These are phyloP conservation scores for Wasmannia auropunctata DNA, from an alignment of 1,140 invertebrate species.

Conservation along the genomic window DNA sequence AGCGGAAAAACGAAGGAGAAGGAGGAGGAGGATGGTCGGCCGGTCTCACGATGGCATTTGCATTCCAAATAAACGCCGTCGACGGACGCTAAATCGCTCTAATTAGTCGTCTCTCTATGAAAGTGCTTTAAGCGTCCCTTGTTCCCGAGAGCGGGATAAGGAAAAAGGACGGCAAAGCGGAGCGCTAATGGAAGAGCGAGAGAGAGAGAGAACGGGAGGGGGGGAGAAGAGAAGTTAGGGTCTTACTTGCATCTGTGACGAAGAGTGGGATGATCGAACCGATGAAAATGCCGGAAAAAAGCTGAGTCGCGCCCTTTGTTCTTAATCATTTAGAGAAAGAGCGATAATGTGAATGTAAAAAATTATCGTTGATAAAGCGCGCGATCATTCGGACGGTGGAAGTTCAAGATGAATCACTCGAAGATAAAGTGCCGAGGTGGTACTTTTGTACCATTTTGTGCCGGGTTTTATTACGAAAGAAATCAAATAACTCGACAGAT, in stretches of 20 bases:
- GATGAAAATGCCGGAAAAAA: constrained; percentile 51
- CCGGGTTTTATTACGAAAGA: background rate
- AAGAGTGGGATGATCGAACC: constrained; percentile 44
- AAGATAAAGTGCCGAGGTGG: background rate
- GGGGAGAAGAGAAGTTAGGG: background rate
- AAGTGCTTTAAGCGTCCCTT: constrained; percentile 73
- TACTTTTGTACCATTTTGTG: background rate
- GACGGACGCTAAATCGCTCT: constrained; percentile 73
- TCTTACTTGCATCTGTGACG: constrained; percentile 36
- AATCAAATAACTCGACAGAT: background rate
- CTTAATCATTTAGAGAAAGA: constrained; percentile 19
- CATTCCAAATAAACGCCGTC: constrained; percentile 73
- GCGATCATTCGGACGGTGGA: background rate
- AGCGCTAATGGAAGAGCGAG: background rate
- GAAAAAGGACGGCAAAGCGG: constrained; percentile 62
- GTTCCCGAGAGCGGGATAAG: constrained; percentile 68
- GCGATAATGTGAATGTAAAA: constrained; percentile 17
- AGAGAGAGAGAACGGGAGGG: too few species aligned
- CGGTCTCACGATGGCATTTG: constrained; percentile 66
- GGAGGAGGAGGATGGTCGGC: constrained; percentile 11
- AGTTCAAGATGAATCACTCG: background rate
- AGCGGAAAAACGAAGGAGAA: constrained; percentile 10
- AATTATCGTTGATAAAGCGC: constrained; percentile 25
- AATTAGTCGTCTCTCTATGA: constrained; percentile 73
- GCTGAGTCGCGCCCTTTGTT: constrained; percentile 26